These are phyloP conservation scores for Philantomba maxwellii DNA, from an alignment of 2,113 vertebrate genomes.

Conservation along the genomic window DNA sequence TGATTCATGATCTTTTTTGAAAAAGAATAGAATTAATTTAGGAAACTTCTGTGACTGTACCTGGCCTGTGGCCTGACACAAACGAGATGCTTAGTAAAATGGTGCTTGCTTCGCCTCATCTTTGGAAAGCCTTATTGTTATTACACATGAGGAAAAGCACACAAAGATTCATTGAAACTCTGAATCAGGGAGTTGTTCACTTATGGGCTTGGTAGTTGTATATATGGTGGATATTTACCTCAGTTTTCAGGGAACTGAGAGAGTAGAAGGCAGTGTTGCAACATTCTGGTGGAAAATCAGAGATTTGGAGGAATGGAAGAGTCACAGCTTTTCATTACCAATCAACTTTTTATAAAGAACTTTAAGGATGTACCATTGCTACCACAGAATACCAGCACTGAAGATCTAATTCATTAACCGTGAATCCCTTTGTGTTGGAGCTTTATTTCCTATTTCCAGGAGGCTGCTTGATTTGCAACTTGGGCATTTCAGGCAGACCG, in stretches of 20 bases:
- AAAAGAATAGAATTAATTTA: not conserved
- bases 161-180: not conserved
- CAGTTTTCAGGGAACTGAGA: not conserved
- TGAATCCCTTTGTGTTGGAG: slow-evolving; percentile 6
- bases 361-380: not conserved
- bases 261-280: not conserved
- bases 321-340: not conserved
- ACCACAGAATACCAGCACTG: not conserved
- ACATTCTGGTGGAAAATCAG: not conserved
- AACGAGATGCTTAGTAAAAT: not conserved
- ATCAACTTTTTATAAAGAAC: not conserved
- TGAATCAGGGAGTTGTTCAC: not conserved
- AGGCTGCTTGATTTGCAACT: not conserved
- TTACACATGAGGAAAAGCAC: not conserved
- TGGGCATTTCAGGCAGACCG: not conserved
- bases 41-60: not conserved
- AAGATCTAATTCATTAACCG: not conserved
- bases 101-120: not conserved
- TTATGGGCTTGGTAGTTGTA: not conserved
- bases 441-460: not conserved
- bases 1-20: not conserved
- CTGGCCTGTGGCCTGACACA: not conserved
- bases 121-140: not conserved
- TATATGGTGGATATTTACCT: not conserved
- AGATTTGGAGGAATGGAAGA: not conserved